A percentile compares a stretch with the other conserved stretches of the same genome.
Evolutionary conservation across 2,888 invertebrate genomes (phyloP).

Genomic region (Nomada goodeniana): DNA sequence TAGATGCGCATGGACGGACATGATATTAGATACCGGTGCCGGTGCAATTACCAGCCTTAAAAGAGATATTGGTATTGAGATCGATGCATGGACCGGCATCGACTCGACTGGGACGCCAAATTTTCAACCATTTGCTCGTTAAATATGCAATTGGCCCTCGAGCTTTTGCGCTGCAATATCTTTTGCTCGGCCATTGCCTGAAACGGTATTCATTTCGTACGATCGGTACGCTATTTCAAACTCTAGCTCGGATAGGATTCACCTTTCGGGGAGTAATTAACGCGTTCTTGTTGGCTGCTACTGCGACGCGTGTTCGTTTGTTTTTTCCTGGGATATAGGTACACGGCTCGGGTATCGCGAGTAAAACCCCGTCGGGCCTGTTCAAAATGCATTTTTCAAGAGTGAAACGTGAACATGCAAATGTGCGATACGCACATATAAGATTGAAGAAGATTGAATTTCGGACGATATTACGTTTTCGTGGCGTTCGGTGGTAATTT

Average conservation of each 20-base stretch:
- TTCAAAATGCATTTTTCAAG: not conserved
- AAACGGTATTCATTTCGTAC: slow-evolving; percentile 20
- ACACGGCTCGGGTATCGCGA: not conserved
- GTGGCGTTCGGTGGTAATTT: not conserved
- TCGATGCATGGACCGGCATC: slow-evolving; percentile 1
- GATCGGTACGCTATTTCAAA: slow-evolving; percentile 4
- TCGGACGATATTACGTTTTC: not conserved
- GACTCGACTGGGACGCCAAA: slow-evolving; percentile 11
- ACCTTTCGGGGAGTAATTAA: slow-evolving; percentile 27
- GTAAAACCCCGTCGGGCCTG: not conserved
- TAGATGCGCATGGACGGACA: slow-evolving; percentile 30
- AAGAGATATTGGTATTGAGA: slow-evolving; percentile 45
- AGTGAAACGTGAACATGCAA: not conserved
- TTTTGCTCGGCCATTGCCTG: slow-evolving; percentile 15
- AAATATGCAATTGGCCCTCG: slow-evolving; percentile 6
- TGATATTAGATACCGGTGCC: slow-evolving; percentile 15
- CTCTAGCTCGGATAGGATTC: not conserved
- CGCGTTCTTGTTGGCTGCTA: not conserved
- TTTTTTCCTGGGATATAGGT: not conserved
- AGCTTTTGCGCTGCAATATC: slow-evolving; percentile 8
- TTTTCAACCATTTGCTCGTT: slow-evolving; percentile 28
- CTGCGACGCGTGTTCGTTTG: not conserved
- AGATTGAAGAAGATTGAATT: not conserved
- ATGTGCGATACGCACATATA: not conserved
- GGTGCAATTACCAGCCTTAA: slow-evolving; percentile 43